Evolutionary conservation across 2,888 invertebrate species (phyloP).

Genomic region (Nephrotoma flavescens): DNA sequence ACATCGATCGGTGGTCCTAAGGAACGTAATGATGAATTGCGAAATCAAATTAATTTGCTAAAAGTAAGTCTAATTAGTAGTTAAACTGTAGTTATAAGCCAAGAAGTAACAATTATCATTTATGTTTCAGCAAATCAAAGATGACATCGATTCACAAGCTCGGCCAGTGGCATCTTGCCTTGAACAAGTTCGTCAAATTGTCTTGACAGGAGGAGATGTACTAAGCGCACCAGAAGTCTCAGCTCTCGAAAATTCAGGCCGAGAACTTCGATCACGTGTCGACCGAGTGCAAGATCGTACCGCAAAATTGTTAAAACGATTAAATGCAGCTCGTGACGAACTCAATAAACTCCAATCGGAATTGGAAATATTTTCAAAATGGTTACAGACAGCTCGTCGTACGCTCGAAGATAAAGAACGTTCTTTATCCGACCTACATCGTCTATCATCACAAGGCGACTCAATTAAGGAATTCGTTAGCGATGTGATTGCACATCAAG

Average conservation of each 20-base stretch:
- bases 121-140: constrained; percentile 59
- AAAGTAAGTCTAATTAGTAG: constrained; percentile 41
- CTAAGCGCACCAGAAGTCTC: constrained; percentile 83
- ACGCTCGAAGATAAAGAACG: constrained; percentile 74
- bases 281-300: constrained; percentile 70
- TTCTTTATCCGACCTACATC: constrained; percentile 59
- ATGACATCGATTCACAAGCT: constrained; percentile 75
- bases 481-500: constrained; percentile 91
- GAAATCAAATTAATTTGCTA: constrained; percentile 77
- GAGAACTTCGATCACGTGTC: constrained; percentile 66
- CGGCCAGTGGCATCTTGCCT: constrained; percentile 72
- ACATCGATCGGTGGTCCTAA: constrained; percentile 75
- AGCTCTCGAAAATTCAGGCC: constrained; percentile 72
- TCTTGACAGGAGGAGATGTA: constrained; percentile 81
- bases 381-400: constrained; percentile 70
- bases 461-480: constrained; percentile 78
- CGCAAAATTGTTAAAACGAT: constrained; percentile 57
- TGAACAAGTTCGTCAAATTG: constrained; percentile 80
- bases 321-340: constrained; percentile 72
- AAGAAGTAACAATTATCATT: neutral
- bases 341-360: constrained; percentile 76
- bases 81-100: neutral
- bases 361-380: constrained; percentile 62
- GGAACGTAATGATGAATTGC: constrained; percentile 71
- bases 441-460: constrained; percentile 55